phyloP scores from a whole-genome alignment of 2,797 vertebrate genomes.

The Coregonus ussuriensis region DNA sequence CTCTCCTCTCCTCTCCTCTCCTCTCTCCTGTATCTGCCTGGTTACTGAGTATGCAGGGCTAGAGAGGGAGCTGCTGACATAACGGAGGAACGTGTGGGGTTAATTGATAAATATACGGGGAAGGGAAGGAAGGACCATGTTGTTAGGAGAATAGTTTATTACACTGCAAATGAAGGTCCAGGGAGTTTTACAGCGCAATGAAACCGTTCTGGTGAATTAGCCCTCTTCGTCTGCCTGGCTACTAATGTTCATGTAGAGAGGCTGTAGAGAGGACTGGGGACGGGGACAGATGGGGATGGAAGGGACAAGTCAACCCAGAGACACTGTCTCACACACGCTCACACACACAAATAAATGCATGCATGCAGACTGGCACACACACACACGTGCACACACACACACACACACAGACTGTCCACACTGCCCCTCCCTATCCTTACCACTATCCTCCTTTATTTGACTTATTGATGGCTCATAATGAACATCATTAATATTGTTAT shows the following conservation, averaged over 20 bases:
- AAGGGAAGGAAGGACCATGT: conserved; percentile 60
- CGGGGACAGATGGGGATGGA: neutral
- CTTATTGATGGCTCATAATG: conserved; percentile 66
- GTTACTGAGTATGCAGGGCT: conserved; percentile 47
- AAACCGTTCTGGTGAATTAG: conserved; percentile 77
- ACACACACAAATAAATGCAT: too few relatives aligned
- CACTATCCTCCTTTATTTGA: conserved; percentile 54
- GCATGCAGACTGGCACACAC: conserved; percentile 8
- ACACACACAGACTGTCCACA: conserved; percentile 24
- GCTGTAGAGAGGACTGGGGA: neutral
- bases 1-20: too few relatives aligned
- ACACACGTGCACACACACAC: neutral
- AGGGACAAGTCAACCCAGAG: neutral
- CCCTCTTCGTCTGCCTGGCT: conserved; percentile 37
- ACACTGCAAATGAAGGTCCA: conserved; percentile 72
- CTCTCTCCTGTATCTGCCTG: neutral
- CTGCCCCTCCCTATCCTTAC: conserved; percentile 26
- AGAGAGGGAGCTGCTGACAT: conserved; percentile 59
- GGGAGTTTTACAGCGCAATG: conserved; percentile 75
- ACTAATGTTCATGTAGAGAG: neutral
- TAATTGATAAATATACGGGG: conserved; percentile 75
- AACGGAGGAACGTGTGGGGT: conserved; percentile 70
- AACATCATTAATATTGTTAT: conserved; percentile 38
- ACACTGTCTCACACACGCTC: too few relatives aligned
- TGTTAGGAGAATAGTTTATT: conserved; percentile 69